Evolutionary conservation across 2,797 vertebrate species (phyloP).

Genomic region (Crocodylus rhombifer): DNA sequence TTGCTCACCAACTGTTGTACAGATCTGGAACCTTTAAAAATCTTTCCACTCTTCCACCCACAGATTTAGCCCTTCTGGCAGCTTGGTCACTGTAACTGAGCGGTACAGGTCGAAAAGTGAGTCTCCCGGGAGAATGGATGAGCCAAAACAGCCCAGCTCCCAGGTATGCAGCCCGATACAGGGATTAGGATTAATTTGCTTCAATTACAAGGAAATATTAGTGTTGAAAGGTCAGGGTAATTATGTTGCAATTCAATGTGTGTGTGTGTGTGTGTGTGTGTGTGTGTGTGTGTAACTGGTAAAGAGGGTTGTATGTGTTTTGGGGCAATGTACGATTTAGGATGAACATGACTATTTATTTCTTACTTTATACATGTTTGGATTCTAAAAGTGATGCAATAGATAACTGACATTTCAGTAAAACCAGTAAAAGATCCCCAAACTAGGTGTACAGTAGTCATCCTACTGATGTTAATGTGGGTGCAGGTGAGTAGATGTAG

Average conservation of each 20-base stretch:
- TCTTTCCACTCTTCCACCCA: conserved; percentile 63
- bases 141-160: conserved; percentile 90
- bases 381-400: neutral
- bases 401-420: neutral
- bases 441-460: neutral
- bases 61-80: conserved; percentile 97
- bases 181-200: neutral
- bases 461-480: neutral
- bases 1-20: neutral
- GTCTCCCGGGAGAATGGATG: conserved; percentile 92
- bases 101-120: conserved; percentile 95
- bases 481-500: neutral
- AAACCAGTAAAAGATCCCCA: neutral
- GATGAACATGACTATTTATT: neutral
- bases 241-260: neutral
- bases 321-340: neutral
- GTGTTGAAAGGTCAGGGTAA: neutral
- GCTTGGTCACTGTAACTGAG: conserved; percentile 91
- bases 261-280: neutral
- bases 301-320: no score
- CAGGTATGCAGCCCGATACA: conserved; percentile 85
- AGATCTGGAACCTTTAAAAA: conserved; percentile 52
- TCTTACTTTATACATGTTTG: neutral
- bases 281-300: neutral
- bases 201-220: neutral